A percentile compares a stretch with the other conserved stretches of the same genome.
These are phyloP conservation scores for Zhengitettix transpicula DNA, from an alignment of 2,888 invertebrate genomes.

Conservation along the genomic window DNA sequence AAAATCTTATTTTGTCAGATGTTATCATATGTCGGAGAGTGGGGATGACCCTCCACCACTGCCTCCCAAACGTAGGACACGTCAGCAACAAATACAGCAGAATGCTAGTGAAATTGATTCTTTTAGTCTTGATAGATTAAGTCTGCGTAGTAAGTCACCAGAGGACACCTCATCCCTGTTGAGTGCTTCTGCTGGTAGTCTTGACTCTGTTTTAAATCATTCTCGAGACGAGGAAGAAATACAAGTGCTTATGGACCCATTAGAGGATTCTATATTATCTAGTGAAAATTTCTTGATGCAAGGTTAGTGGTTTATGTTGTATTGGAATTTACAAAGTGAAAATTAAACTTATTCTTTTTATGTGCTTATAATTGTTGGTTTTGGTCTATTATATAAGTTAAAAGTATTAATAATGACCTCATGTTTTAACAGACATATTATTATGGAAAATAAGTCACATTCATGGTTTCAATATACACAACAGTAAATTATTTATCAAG, in stretches of 20 bases:
- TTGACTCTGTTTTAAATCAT: conserved; percentile 75
- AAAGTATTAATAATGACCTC: too few relatives aligned
- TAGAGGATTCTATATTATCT: conserved; percentile 9
- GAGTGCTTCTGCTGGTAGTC: conserved; percentile 58
- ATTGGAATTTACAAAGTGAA: too few relatives aligned
- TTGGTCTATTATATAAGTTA: too few relatives aligned
- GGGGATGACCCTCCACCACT: conserved; percentile 36
- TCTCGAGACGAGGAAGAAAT: conserved; percentile 53
- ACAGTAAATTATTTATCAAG: too few relatives aligned
- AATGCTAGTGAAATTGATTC: conserved; percentile 3
- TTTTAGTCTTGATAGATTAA: conserved; percentile 11
- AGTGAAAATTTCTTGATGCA: conserved; percentile 10
- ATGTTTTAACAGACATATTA: too few relatives aligned
- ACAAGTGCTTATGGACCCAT: conserved; percentile 10
- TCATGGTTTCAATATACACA: too few relatives aligned
- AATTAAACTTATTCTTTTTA: too few relatives aligned
- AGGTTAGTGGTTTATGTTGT: conserved; percentile 1
- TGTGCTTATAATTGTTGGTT: too few relatives aligned
- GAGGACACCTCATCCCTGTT: conserved; percentile 51
- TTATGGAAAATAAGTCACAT: too few relatives aligned
- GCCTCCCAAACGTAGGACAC: conserved; percentile 31
- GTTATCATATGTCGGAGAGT: conserved; percentile 19
- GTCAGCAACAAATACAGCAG: conserved; percentile 1
- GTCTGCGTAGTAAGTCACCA: conserved; percentile 53
- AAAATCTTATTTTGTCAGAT: not conserved